Evolutionary conservation across 2,888 invertebrate genomes (phyloP).

Genomic region (Cosmopolites sordidus): DNA sequence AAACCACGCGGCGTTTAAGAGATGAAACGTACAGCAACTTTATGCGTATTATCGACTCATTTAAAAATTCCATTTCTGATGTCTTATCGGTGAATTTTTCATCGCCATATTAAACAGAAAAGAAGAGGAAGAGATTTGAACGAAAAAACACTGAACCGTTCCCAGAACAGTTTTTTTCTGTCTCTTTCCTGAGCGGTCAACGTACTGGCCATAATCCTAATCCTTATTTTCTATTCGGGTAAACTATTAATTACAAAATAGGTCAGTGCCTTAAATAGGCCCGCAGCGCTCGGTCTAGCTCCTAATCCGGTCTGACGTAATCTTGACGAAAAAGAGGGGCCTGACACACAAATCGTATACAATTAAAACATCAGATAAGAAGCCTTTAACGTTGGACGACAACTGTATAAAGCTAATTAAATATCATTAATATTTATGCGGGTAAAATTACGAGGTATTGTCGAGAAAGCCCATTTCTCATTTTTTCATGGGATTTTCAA

Average conservation of each 20-base stretch:
- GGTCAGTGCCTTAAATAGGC: conserved; percentile 15
- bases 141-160: no score
- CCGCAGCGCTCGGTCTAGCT: background rate
- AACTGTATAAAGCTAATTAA: conserved; percentile 18
- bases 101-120: no score
- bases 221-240: conserved; percentile 12
- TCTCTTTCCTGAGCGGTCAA: background rate
- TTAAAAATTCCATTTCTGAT: no score
- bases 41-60: no score
- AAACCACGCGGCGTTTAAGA: no score
- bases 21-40: no score
- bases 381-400: conserved; percentile 16
- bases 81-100: no score
- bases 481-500: no score
- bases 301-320: conserved; percentile 20
- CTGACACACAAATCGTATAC: conserved; percentile 22
- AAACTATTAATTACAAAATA: conserved; percentile 23
- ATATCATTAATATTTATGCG: conserved; percentile 17
- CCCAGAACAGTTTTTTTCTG: background rate
- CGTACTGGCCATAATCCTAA: background rate
- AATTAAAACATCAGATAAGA: conserved; percentile 25
- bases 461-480: no score
- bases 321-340: conserved; percentile 19
- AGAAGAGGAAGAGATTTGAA: no score
- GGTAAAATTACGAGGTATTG: no score